Evolutionary conservation across 2,113 vertebrate species (phyloP), one percentile per base, ranked within the genome.

Genomic region (Campylomormyrus tamandua): DNA sequence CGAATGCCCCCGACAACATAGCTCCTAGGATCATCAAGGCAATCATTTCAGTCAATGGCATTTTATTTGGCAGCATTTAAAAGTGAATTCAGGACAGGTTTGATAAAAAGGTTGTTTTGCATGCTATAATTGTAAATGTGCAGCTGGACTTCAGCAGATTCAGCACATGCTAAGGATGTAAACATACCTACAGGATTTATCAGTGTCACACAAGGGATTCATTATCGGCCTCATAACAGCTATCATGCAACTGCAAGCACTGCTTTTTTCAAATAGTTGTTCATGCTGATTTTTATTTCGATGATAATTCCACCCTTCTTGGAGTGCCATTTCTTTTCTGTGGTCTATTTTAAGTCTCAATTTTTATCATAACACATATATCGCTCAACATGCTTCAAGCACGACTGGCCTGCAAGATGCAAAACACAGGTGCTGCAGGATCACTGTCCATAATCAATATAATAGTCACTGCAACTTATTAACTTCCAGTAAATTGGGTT

Each of bases 1-100:
- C 21, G 24, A 58, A 0, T 58, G 6, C 56, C 6, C 21, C 56
- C 7, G 7, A 24, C 56, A 58, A 24, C 21, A 58, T 24, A 24
- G 21, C 56, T 24, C 56, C 56, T 58, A 8, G 56, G 56, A 58
- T 8, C 21, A 58, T 58, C 24, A n/a, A n/a, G 58, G 24, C 58
- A 62, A 15, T 35, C 31, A 35, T 74, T 31, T 35, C 70, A 39
- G 31, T 42, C 42, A 45, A 42, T 31, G 13, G 70, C 80, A 83
- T 83, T 83, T 83, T 83, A 83, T 83, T 83, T 83, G 35, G 35
- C 21, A 83, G 80, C 35, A 83, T 45, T 80, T 80, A 80, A 39
- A 21, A 46, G 21, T 46, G 35, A 80, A 83, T 45, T 45, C 42
- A 83, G 17, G 80, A 42, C 39, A 83, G 19, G 15, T 83, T 45